A percentile compares a stretch with the other conserved stretches of the same genome.
Evolutionary conservation across 2,888 invertebrate genomes (phyloP).

Genomic region (Sinodicranocentrus sp.): DNA sequence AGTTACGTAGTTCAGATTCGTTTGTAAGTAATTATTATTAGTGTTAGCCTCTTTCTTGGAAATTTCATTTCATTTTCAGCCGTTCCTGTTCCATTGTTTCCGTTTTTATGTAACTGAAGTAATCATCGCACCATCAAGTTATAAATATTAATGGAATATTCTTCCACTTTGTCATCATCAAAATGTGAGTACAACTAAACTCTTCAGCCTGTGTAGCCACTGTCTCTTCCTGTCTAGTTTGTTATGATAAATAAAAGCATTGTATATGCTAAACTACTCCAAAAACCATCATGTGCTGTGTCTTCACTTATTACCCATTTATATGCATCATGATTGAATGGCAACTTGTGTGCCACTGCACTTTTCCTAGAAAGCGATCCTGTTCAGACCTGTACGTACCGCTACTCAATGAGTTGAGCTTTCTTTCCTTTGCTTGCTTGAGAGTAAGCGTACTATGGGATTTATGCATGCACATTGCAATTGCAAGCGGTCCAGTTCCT

Average conservation of each 20-base stretch:
- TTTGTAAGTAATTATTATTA: conserved; percentile 25
- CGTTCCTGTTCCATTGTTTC: background rate
- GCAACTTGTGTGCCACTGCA: no score
- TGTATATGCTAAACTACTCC: conserved; percentile 20
- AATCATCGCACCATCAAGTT: background rate
- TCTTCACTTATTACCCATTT: no score
- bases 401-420: no score
- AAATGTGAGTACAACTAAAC: conserved; percentile 35
- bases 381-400: no score
- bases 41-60: conserved; percentile 17
- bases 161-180: conserved; percentile 36
- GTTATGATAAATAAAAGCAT: conserved; percentile 40
- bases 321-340: no score
- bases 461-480: no score
- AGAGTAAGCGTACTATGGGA: no score
- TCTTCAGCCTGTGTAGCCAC: conserved; percentile 46
- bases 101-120: background rate
- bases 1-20: background rate
- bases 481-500: no score
- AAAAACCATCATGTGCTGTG: background rate
- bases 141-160: conserved; percentile 9
- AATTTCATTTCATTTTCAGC: conserved; percentile 1
- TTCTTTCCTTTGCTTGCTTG: no score
- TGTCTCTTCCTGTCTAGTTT: conserved; percentile 49
- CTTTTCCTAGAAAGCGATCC: no score